Conservation (phyloP, 2,113 vertebrate species). For the Amphiprion percula region DNA sequence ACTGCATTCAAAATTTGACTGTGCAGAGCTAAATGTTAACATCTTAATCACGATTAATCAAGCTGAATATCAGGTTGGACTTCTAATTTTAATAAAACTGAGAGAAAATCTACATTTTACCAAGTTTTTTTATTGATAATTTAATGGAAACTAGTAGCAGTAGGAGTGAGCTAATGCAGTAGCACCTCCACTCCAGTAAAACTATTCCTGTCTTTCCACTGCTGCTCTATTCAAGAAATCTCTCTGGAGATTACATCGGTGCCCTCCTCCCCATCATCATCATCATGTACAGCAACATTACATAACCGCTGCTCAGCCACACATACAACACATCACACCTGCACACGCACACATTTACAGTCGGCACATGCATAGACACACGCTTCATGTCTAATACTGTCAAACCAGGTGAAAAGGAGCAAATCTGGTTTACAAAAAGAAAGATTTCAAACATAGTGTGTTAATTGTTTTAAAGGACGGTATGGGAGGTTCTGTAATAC, state of each 20-base stretch:
- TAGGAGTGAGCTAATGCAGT: not conserved
- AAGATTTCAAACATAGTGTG: not conserved
- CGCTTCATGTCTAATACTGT: not conserved
- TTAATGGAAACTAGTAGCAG: not conserved
- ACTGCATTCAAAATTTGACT: too few relatives aligned
- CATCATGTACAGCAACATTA: conserved; percentile 65
- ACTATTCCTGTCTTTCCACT: conserved; percentile 45
- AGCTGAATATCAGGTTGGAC: too few relatives aligned
- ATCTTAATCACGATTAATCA: too few relatives aligned
- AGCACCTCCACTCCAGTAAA: conserved; percentile 1
- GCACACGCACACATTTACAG: not conserved
- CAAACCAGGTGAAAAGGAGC: not conserved
- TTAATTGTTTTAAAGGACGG: not conserved
- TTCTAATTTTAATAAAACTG: too few relatives aligned
- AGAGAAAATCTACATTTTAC: too few relatives aligned
- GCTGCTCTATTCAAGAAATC: conserved; percentile 60
- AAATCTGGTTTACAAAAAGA: not conserved
- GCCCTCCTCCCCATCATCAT: not conserved
- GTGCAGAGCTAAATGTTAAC: too few relatives aligned
- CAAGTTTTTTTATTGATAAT: not conserved
- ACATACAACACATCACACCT: conserved; percentile 31
- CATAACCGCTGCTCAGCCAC: conserved; percentile 55
- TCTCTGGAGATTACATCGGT: conserved; percentile 47
- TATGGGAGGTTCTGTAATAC: not conserved
- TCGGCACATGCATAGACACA: not conserved